A percentile compares a stretch with the other conserved stretches of the same genome.
Evolutionary conservation across 2,797 vertebrate species (phyloP).

Genomic region (Ptychadena robeensis): DNA sequence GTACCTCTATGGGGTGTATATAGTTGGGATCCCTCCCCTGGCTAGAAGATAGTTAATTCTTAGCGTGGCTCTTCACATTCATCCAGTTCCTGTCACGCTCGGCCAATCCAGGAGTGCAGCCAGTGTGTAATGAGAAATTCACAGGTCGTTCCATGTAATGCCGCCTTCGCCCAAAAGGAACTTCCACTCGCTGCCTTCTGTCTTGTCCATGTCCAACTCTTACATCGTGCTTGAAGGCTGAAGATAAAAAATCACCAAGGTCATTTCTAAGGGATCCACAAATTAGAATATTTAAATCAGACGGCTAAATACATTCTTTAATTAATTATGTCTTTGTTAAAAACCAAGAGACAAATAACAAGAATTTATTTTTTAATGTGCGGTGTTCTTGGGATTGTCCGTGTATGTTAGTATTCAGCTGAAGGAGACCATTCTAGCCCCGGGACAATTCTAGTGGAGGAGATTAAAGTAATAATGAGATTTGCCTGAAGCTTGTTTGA

Average conservation of each 20-base stretch:
- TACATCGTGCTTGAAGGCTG: not conserved
- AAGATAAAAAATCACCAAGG: not conserved
- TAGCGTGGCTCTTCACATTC: not conserved
- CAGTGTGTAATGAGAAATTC: slow-evolving; percentile 56
- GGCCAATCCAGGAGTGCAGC: slow-evolving; percentile 4
- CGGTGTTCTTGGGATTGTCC: not conserved
- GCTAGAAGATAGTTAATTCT: not conserved
- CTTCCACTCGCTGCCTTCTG: not conserved
- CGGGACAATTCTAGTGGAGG: not conserved
- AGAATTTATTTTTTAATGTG: not conserved
- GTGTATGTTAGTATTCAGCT: not conserved
- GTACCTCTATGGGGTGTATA: not conserved
- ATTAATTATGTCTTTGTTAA: not conserved
- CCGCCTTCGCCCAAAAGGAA: not conserved
- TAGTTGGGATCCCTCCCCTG: not conserved
- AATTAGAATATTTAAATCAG: not conserved
- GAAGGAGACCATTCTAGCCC: slow-evolving; percentile 2
- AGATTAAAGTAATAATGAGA: not conserved
- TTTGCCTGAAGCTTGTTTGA: slow-evolving; percentile 6
- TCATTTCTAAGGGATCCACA: not conserved
- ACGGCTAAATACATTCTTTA: not conserved
- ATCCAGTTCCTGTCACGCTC: not conserved
- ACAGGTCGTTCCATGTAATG: slow-evolving; percentile 14
- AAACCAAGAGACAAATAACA: not conserved
- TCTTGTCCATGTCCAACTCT: not conserved